Conservation (phyloP, 2,888 invertebrate genomes). For the Omphaloscelis lunosa region DNA sequence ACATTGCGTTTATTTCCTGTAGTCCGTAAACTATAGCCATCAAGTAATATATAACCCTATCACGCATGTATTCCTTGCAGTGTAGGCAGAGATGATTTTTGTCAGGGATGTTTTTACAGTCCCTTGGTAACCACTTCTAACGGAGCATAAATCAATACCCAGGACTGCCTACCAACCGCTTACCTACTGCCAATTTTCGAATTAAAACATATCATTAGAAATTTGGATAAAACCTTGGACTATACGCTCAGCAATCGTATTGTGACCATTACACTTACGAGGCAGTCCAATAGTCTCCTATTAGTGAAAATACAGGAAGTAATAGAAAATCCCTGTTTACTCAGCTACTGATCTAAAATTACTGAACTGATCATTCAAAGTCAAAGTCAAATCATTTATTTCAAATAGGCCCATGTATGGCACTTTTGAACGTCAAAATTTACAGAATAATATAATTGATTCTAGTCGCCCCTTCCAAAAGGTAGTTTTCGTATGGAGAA, state of each 20-base stretch:
- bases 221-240: background rate
- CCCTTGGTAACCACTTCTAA: background rate
- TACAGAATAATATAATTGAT: too few relatives aligned
- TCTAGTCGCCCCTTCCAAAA: too few relatives aligned
- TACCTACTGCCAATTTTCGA: background rate
- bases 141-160: background rate
- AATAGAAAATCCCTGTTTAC: background rate
- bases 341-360: background rate
- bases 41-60: background rate
- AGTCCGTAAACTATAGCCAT: background rate
- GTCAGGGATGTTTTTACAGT: too few relatives aligned
- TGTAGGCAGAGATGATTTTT: background rate
- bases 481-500: too few relatives aligned
- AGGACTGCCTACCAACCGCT: too few relatives aligned
- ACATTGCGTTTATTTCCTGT: too few relatives aligned
- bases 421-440: too few relatives aligned
- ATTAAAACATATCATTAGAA: background rate
- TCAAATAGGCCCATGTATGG: too few relatives aligned
- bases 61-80: background rate
- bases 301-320: background rate
- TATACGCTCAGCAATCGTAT: too few relatives aligned
- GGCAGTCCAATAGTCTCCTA: background rate
- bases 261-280: background rate
- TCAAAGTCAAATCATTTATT: too few relatives aligned
- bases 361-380: background rate